Base-by-base conservation (phyloP, 2,797 vertebrate genomes). In the Anguilla pacifica region DNA sequence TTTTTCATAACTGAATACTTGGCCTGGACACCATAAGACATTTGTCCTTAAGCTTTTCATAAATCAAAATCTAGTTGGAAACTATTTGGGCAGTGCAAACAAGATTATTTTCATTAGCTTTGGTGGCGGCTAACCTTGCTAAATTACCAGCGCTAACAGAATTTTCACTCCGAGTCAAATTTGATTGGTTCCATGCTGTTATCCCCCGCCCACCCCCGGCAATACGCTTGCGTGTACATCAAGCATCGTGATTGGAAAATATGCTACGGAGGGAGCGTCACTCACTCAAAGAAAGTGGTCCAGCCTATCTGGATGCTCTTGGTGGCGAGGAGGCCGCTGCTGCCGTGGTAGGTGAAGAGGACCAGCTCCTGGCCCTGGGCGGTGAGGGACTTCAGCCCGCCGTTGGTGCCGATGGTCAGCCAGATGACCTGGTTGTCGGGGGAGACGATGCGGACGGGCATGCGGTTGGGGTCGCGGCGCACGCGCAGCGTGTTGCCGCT, bases 241-340 rank as follows among this genome's bases (percentile, higher is more conserved):
- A 28, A 19, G 19, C 22, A 59, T 43, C 3, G 39, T 43, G 39
- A 43, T 43, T 43, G 57, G 57, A 59, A 59, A 59, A 11, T 19
- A 17, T 64, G 59, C 7, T 17, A 2, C 1, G 28, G 15, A 15
- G 49, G 79, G 51, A 31, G 49, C 19, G 25, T 2, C 93, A 96
- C 98, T 98, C 93, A 99, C 98, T 99, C 98, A 89, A 98, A 99
- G 94, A 99, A 99, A 4, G 98, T 99, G 9, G 98, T 99, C 99
- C 99, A 99, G 88, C 99, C 99, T 25, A 98, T 99, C 90, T 99
- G 97, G 87, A 98, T 97, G 2, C 98, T 99, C 94, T 99, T 99
- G n/a, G 98, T 99, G 90, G 99, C 98, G 81, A 99, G 92, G 67
- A 99, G 97, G 5, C 98, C 98, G 0, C 98, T 99, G 94, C 97